These are phyloP conservation scores for Enteromius thamalakanensis DNA, from an alignment of 2,797 vertebrate species.

Conservation along the genomic window DNA sequence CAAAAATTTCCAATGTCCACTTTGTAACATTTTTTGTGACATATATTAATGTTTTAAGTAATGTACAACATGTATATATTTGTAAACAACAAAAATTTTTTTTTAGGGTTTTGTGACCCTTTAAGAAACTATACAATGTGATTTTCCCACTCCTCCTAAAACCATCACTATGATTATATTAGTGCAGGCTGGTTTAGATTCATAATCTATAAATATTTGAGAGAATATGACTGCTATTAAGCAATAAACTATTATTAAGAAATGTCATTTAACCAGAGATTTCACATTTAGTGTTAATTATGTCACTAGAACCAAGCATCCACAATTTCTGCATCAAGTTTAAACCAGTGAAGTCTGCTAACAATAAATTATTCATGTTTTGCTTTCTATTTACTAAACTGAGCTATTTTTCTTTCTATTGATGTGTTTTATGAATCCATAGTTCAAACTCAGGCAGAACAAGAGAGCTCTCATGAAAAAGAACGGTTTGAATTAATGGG, in stretches of 20 bases:
- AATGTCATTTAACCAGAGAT: background rate
- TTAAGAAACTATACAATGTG: no score
- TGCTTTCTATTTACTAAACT: background rate
- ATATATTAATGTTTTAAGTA: no score
- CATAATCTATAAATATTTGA: background rate
- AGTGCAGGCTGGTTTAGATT: background rate
- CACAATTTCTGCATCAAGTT: background rate
- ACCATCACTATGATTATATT: background rate
- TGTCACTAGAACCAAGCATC: background rate
- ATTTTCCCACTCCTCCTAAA: background rate
- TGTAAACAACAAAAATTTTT: no score
- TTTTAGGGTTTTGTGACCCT: no score
- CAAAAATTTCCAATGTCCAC: no score
- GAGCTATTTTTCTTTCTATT: background rate
- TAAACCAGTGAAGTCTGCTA: background rate
- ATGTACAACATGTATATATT: no score
- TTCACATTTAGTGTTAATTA: background rate
- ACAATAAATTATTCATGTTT: background rate
- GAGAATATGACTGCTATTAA: background rate
- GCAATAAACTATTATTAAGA: background rate
- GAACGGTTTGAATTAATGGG: conserved; percentile 1
- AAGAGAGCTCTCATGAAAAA: background rate
- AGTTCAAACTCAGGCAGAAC: background rate
- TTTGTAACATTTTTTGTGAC: no score
- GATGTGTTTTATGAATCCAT: background rate